These are phyloP conservation scores for Tolmerus cingulatus DNA, from an alignment of 2,888 invertebrate species.

Conservation along the genomic window DNA sequence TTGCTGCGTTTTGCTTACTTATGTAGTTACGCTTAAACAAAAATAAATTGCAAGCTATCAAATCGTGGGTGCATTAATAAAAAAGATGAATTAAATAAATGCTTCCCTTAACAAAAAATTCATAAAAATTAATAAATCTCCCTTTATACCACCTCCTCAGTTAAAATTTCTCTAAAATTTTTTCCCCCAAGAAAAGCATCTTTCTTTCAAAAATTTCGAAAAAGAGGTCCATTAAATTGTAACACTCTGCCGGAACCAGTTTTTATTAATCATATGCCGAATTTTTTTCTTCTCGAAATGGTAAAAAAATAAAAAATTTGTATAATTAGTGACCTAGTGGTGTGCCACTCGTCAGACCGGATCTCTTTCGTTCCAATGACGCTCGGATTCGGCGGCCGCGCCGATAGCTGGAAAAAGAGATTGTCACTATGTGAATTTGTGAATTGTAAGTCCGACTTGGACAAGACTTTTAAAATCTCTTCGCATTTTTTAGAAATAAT, in stretches of 20 bases:
- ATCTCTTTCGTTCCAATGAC: conserved; percentile 21
- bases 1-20: neutral
- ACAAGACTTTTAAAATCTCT: neutral
- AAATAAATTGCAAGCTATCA: neutral
- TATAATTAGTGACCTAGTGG: conserved; percentile 31
- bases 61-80: neutral
- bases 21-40: neutral
- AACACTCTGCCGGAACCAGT: neutral
- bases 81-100: neutral
- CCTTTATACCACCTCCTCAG: neutral
- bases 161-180: neutral
- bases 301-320: neutral
- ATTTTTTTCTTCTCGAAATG: neutral
- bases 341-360: conserved; percentile 21
- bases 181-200: neutral
- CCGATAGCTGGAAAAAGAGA: conserved; percentile 1
- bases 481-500: neutral
- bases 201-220: neutral
- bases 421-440: conserved; percentile 16
- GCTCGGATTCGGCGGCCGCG: neutral
- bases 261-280: neutral
- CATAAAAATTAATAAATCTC: neutral
- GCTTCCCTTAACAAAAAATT: neutral
- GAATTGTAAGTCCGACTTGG: neutral
- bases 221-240: neutral